Percentiles rank a stretch among this genome's conserved stretches.
Conservation (phyloP, 2,888 invertebrate genomes). For the Eurytoma californica region DNA sequence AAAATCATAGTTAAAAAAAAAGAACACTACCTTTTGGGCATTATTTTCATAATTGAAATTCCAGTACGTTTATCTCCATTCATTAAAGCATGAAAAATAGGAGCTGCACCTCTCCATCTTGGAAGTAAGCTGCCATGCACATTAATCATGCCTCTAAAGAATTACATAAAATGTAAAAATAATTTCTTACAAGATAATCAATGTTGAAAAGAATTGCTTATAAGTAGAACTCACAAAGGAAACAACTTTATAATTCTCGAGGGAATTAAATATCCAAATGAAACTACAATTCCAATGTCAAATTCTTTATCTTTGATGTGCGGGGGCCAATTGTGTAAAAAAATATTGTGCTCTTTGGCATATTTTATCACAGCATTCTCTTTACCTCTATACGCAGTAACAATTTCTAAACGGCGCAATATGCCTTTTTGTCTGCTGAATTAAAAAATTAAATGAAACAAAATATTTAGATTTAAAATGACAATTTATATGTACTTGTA, state of each 20-base stretch:
- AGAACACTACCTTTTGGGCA: slow-evolving; percentile 78
- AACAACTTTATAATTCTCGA: slow-evolving; percentile 84
- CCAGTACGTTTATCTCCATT: slow-evolving; percentile 89
- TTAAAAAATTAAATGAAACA: slow-evolving; percentile 46
- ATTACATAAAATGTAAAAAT: slow-evolving; percentile 37
- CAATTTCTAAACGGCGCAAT: slow-evolving; percentile 81
- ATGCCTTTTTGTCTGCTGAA: slow-evolving; percentile 77
- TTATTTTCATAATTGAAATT: slow-evolving; percentile 91
- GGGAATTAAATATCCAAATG: slow-evolving; percentile 95
- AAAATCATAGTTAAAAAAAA: not conserved
- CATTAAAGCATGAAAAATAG: slow-evolving; percentile 89
- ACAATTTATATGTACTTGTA: not conserved
- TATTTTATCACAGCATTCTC: slow-evolving; percentile 82
- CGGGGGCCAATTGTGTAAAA: slow-evolving; percentile 82
- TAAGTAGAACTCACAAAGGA: slow-evolving; percentile 82
- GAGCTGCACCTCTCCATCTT: slow-evolving; percentile 94
- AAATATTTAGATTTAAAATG: not conserved
- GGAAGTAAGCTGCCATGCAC: slow-evolving; percentile 95
- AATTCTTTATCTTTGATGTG: slow-evolving; percentile 77
- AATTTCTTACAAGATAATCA: slow-evolving; percentile 33
- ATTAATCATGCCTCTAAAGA: slow-evolving; percentile 89
- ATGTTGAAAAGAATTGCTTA: slow-evolving; percentile 16
- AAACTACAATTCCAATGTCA: slow-evolving; percentile 93
- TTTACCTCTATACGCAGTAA: slow-evolving; percentile 81
- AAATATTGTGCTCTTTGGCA: slow-evolving; percentile 80